Evolutionary conservation across 2,888 invertebrate species (phyloP), one percentile per base, ranked within the genome.

Genomic region (Nomada ruficornis): DNA sequence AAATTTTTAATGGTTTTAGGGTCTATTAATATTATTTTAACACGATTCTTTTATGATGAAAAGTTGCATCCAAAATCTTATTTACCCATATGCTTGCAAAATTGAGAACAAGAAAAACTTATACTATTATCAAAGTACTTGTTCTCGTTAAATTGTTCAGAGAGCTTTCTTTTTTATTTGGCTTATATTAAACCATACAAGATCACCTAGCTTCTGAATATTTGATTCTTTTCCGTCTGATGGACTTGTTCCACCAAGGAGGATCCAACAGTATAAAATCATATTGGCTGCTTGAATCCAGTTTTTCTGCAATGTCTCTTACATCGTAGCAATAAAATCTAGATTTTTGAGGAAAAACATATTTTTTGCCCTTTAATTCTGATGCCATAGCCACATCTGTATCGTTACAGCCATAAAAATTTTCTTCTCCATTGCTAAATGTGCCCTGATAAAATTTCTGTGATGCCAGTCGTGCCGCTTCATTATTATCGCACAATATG

Each of bases 161-260:
- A 83, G 65, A 83, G 62, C 72, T 78, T 86, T 75, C 67, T 71
- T 77, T 70, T 78, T 82, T 78, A 75, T 54, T 55, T 47, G 75
- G 77, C 71, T 81, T 85, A 75, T 81, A 84, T 47, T 78, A 59
- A 83, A 85, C 81, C 68, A 63, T 80, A 62, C 71, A 77, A 86
- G 82, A 88, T 91, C 95, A 97, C 95, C 96, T 96, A 86, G 96
- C 94, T 80, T 96, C 95, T 70, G 94, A 91, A 92, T 95, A 95
- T 77, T 95, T 95, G 87, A 94, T 94, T 91, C 96, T 97, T 91
- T 97, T 95, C 82, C 99, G 95, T 89, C 98, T 96, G 64, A 99
- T 98, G 84, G 98, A 98, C 94, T 98, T 98, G 93, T 99, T 99
- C 95, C 97, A 96, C 99, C 99, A 99, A 0, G 99, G 99, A 50